phyloP scores from a whole-genome alignment of 2,113 vertebrate genomes.

The Isurus oxyrinchus region DNA sequence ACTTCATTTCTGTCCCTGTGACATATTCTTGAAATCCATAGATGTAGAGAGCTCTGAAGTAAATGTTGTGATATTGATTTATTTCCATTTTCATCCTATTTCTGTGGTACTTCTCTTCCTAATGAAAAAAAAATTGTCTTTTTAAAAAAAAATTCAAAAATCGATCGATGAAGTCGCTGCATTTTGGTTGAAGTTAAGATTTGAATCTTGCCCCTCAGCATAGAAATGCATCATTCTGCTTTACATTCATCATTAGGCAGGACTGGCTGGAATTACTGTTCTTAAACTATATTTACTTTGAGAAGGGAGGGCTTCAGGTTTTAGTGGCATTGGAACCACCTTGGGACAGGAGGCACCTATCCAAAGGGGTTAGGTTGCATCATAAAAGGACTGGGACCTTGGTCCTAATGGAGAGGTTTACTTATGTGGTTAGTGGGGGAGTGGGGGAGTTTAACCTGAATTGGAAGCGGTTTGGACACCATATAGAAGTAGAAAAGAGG shows the following conservation, averaged over 20 bases:
- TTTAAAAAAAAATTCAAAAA: neutral
- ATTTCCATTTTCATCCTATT: neutral
- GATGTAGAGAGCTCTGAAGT: neutral
- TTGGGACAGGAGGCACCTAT: no score
- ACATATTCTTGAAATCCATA: neutral
- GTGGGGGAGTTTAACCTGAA: no score
- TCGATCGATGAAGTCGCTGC: neutral
- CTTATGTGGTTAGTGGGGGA: no score
- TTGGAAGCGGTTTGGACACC: no score
- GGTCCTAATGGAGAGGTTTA: no score
- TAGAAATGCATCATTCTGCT: neutral
- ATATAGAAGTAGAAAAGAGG: no score
- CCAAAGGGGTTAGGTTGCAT: no score
- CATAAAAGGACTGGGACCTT: no score
- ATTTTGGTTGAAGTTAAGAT: neutral
- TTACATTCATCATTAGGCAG: neutral
- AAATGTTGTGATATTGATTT: neutral
- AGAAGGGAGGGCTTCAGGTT: neutral
- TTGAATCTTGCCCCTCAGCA: neutral
- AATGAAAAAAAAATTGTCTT: no score
- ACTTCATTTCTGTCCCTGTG: neutral
- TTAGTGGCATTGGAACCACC: no score
- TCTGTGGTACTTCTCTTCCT: neutral
- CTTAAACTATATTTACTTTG: neutral
- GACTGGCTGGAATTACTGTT: neutral